Percentiles rank a stretch among this genome's conserved stretches.
Evolutionary conservation across 1,140 invertebrate genomes (phyloP).

Genomic region (Drosophila arizonae): DNA sequence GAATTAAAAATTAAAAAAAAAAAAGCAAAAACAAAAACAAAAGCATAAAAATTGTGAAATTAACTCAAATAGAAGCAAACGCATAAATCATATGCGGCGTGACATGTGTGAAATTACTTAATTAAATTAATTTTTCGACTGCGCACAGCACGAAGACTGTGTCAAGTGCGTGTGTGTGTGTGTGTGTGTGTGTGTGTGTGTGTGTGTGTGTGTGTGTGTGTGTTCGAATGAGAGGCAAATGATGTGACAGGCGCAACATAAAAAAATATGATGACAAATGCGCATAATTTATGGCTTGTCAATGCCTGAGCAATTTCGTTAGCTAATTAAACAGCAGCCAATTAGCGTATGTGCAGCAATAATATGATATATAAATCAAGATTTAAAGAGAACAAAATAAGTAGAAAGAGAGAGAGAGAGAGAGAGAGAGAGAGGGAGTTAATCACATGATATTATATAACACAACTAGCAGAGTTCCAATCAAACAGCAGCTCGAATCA

Average conservation of each 20-base stretch:
- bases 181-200: too few species aligned
- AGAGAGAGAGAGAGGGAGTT: not conserved
- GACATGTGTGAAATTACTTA: constrained; percentile 76
- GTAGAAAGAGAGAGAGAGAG: not conserved
- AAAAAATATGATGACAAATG: constrained; percentile 44
- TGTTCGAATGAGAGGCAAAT: constrained; percentile 3
- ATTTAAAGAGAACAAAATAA: not conserved
- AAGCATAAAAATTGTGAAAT: constrained; percentile 52
- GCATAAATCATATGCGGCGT: constrained; percentile 68
- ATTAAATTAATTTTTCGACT: constrained; percentile 68
- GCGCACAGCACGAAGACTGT: constrained; percentile 15
- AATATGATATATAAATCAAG: constrained; percentile 5
- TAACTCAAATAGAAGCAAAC: constrained; percentile 64
- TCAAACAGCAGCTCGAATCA: too few species aligned
- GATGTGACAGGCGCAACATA: constrained; percentile 15
- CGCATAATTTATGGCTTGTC: constrained; percentile 59
- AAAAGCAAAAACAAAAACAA: not conserved
- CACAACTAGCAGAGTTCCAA: too few species aligned
- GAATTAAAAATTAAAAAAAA: constrained; percentile 25
- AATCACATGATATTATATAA: too few species aligned
- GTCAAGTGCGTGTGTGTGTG: not conserved
- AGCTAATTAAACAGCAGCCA: constrained; percentile 47
- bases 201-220: not conserved
- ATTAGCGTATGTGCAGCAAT: constrained; percentile 30
- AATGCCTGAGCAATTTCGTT: constrained; percentile 34